Base-by-base conservation (phyloP, 92 coral and sea anemone genomes). In the Plumapathes pennacea region DNA sequence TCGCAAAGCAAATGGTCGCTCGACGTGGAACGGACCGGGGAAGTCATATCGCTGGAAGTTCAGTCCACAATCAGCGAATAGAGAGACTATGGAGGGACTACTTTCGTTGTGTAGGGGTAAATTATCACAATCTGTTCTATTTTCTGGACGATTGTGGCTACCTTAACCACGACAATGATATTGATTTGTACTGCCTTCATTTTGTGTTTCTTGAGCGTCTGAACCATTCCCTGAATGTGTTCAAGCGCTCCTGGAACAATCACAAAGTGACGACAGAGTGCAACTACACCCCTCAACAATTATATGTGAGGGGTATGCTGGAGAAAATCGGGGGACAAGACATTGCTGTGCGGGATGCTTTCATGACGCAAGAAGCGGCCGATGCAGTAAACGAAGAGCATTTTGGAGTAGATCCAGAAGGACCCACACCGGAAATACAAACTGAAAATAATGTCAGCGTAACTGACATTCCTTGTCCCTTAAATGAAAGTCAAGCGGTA, bases 1-100 rank as follows among this genome's bases (percentile, higher is more conserved):
- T 58, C 14, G 76, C 71, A 11, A 29, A 50, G 38, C 20, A 10
- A 9, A 77, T 77, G 84, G 38, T 76, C 32, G 20, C 38, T 20
- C 61, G 29, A 5, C 49, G 61, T 24, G 57, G 76, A 13, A 39
- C 59, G 3, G 58, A 61, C 34, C n/a, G n/a, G n/a, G n/a, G n/a
- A n/a, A n/a, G n/a, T n/a, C n/a, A n/a, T n/a, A n/a, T n/a, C n/a
- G n/a, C n/a, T n/a, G n/a, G n/a, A n/a, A n/a, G n/a, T n/a, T n/a
- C n/a, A n/a, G n/a, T n/a, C n/a, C n/a, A n/a, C n/a, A n/a, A n/a
- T n/a, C n/a, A n/a, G n/a, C n/a, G n/a, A n/a, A 33, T 66, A n/a
- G 62, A 43, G 32, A 34, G 55, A 24, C 56, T 56, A 55, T 45
- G 38, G 44, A 40, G 76, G 58, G 63, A 68, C 46, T 60, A 38